Evolutionary conservation across 2,113 vertebrate genomes (phyloP).

Genomic region (Callopanchax toddi): DNA sequence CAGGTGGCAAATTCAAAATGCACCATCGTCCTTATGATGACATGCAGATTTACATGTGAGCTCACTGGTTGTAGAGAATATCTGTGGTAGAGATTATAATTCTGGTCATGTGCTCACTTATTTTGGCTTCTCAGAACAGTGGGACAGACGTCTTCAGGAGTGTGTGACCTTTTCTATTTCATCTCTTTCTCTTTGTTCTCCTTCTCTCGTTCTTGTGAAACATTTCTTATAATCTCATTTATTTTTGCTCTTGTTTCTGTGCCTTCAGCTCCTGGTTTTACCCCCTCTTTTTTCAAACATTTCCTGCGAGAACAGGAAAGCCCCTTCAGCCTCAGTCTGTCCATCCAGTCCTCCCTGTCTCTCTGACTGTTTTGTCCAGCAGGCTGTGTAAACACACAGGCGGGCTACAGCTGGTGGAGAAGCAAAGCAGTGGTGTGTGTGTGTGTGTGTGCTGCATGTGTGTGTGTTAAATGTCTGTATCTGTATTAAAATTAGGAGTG

Average conservation of each 20-base stretch:
- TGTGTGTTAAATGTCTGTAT: slow-evolving; percentile 33
- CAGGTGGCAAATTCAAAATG: slow-evolving; percentile 35
- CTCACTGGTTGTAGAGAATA: slow-evolving; percentile 15
- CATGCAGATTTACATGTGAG: too few relatives aligned
- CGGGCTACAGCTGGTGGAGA: slow-evolving; percentile 36
- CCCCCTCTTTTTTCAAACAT: slow-evolving; percentile 27
- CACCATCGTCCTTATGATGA: slow-evolving; percentile 18
- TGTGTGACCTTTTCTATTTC: slow-evolving; percentile 28
- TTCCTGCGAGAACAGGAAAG: slow-evolving; percentile 68
- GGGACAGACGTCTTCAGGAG: slow-evolving; percentile 35
- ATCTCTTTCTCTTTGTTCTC: not conserved
- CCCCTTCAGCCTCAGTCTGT: slow-evolving; percentile 42
- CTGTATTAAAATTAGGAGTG: slow-evolving; percentile 40
- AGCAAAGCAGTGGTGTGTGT: slow-evolving; percentile 54
- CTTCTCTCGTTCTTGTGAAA: slow-evolving; percentile 7
- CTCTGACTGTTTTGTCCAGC: slow-evolving; percentile 47
- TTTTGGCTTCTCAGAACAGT: slow-evolving; percentile 30
- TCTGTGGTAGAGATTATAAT: slow-evolving; percentile 10
- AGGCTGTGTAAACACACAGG: slow-evolving; percentile 69
- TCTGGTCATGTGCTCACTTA: slow-evolving; percentile 4
- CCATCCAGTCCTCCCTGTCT: slow-evolving; percentile 36
- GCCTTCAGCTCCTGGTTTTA: slow-evolving; percentile 30
- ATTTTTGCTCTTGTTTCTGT: slow-evolving; percentile 41
- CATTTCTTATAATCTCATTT: slow-evolving; percentile 35
- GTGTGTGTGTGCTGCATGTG: too few relatives aligned